A percentile compares a stretch with the other conserved stretches of the same genome.
Conservation (phyloP, 2,888 invertebrate genomes). For the Alentia gelatinosa region DNA sequence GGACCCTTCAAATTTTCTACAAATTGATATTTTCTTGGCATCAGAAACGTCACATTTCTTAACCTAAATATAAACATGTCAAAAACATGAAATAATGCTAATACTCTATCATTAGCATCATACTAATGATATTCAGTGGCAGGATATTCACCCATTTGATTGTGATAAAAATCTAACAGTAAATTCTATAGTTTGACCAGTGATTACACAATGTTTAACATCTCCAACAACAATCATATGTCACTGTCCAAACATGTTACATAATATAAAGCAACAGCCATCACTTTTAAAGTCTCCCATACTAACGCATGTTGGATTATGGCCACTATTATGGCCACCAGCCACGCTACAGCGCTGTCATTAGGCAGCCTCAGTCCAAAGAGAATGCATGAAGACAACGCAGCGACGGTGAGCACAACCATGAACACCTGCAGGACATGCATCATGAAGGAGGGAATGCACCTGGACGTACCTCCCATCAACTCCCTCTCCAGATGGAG, state of each 20-base stretch:
- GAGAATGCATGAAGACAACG: neutral
- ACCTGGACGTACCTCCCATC: neutral
- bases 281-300: constrained; percentile 55
- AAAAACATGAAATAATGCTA: no score
- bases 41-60: no score
- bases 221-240: no score
- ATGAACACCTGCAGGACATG: neutral
- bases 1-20: no score
- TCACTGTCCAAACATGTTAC: neutral
- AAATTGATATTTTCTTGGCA: no score
- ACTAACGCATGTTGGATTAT: constrained; percentile 25
- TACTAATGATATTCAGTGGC: no score
- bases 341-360: constrained; percentile 1
- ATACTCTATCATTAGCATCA: no score
- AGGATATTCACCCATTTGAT: no score
- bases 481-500: constrained; percentile 20
- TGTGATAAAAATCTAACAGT: no score
- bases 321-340: neutral
- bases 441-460: neutral
- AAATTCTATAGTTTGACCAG: no score
- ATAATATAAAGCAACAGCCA: neutral
- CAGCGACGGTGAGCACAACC: neutral
- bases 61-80: no score
- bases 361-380: constrained; percentile 44
- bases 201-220: no score